Evolutionary conservation across 2,113 vertebrate genomes (phyloP).

Genomic region (Oophaga pumilio): DNA sequence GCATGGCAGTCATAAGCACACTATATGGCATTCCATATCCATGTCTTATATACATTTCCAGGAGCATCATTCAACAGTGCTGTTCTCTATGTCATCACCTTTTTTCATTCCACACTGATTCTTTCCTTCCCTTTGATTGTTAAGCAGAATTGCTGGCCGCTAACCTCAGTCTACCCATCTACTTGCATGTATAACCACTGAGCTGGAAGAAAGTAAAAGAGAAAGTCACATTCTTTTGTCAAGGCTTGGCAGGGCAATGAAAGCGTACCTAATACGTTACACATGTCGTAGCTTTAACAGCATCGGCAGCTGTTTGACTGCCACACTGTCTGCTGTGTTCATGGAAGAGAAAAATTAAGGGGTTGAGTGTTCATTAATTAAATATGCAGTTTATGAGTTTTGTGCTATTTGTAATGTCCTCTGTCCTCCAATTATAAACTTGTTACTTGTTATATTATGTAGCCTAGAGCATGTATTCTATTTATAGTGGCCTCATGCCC

Average conservation of each 20-base stretch:
- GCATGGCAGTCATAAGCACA: not conserved
- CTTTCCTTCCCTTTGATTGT: not conserved
- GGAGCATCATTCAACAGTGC: not conserved
- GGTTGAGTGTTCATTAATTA: not conserved
- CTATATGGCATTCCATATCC: not conserved
- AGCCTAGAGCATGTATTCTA: not conserved
- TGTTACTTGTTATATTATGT: not conserved
- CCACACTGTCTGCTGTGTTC: constrained; percentile 25
- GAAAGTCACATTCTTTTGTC: constrained; percentile 35
- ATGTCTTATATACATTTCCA: not conserved
- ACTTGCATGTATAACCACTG: constrained; percentile 26
- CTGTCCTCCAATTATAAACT: not conserved
- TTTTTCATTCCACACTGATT: not conserved
- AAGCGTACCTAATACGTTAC: constrained; percentile 29
- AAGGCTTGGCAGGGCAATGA: constrained; percentile 25
- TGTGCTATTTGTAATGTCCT: not conserved
- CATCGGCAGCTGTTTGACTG: constrained; percentile 48
- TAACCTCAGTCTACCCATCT: constrained; percentile 13
- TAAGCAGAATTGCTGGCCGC: constrained; percentile 11
- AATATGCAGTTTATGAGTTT: not conserved
- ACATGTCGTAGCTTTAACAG: constrained; percentile 31
- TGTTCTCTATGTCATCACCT: not conserved
- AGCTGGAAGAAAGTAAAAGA: constrained; percentile 45
- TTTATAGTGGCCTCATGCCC: not conserved
- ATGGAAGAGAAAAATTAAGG: constrained; percentile 1